Percentiles rank a stretch among this genome's conserved stretches.
Evolutionary conservation across 2,888 invertebrate species (phyloP).

Genomic region (Operophtera brumata): DNA sequence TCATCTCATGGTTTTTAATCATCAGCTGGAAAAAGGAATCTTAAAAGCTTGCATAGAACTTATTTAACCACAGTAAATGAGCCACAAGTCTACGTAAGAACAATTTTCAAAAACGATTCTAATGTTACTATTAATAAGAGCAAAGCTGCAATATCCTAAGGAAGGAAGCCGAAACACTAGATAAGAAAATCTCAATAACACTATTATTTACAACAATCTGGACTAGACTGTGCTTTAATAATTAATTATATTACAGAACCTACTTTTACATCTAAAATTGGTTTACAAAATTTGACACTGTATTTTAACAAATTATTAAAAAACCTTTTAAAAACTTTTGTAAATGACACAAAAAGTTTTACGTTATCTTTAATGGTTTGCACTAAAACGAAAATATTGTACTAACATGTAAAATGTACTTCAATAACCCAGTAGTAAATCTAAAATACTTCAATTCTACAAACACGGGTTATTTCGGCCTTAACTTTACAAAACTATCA

Average conservation of each 20-base stretch:
- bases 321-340: background rate
- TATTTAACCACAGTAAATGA: background rate
- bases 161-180: constrained; percentile 14
- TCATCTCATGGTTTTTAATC: no score
- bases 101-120: background rate
- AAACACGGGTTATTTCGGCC: constrained; percentile 65
- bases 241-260: background rate
- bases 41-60: no score
- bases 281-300: constrained; percentile 21
- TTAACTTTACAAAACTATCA: constrained; percentile 34
- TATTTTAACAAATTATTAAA: constrained; percentile 11
- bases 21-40: no score
- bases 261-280: background rate
- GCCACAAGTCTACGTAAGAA: background rate
- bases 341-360: background rate
- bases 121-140: constrained; percentile 2
- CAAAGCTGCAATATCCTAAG: constrained; percentile 22
- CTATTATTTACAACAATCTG: constrained; percentile 26
- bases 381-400: background rate
- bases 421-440: background rate
- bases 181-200: constrained; percentile 7
- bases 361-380: no score
- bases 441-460: constrained; percentile 49
- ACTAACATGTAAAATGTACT: background rate
- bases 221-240: constrained; percentile 18